A percentile compares a stretch with the other conserved stretches of the same genome.
phyloP scores from a whole-genome alignment of 2,113 vertebrate species.

The Tretioscincus oriximinensis region DNA sequence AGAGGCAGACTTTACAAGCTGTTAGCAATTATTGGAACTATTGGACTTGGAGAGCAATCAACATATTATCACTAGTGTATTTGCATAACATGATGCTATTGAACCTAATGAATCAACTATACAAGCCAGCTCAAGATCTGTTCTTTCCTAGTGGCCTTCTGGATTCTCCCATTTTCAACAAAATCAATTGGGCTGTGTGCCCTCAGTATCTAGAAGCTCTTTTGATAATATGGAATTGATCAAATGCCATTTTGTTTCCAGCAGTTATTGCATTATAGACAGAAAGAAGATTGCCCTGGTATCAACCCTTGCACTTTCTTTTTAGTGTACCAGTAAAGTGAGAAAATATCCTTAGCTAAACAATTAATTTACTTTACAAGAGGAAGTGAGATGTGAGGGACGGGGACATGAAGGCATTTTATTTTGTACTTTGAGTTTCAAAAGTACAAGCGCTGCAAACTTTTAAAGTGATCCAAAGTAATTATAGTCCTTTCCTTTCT shows the following conservation, averaged over 20 bases:
- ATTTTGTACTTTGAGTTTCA: neutral
- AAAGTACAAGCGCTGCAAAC: neutral
- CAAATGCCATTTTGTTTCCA: slow-evolving; percentile 16
- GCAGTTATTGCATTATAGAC: slow-evolving; percentile 21
- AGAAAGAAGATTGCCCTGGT: slow-evolving; percentile 12
- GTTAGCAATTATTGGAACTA: neutral
- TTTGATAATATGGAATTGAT: slow-evolving; percentile 19
- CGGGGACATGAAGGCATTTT: neutral
- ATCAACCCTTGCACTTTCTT: neutral
- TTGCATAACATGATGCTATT: neutral
- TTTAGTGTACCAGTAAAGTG: neutral
- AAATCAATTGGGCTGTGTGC: slow-evolving; percentile 17
- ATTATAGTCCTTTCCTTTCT: neutral
- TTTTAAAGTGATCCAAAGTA: neutral
- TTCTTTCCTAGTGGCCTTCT: neutral
- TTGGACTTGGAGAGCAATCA: neutral
- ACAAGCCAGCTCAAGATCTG: neutral
- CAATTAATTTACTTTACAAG: slow-evolving; percentile 20
- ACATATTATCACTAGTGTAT: neutral
- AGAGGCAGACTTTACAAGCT: neutral
- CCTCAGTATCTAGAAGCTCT: slow-evolving; percentile 6
- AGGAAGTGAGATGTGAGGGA: neutral
- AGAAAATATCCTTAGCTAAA: neutral
- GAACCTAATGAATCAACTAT: neutral
- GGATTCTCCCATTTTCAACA: neutral